Percentiles rank a stretch among this genome's conserved stretches.
Evolutionary conservation across 2,113 vertebrate species (phyloP).

Genomic region (Ellobius talpinus): DNA sequence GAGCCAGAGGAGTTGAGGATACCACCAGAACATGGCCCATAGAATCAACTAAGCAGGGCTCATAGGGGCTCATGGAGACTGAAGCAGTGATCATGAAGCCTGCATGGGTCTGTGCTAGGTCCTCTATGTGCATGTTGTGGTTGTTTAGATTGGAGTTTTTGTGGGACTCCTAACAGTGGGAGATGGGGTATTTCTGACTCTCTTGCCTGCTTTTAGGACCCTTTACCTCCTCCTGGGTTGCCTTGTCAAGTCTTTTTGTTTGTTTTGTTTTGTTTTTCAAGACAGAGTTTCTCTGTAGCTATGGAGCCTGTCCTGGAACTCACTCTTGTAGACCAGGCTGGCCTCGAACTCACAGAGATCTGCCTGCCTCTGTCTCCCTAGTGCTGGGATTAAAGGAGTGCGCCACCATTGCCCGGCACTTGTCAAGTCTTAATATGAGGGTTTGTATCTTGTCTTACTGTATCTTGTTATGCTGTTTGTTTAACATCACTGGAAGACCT

Average conservation of each 20-base stretch:
- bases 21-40: not conserved
- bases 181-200: not conserved
- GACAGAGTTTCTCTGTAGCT: no score
- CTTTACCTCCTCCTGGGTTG: not conserved
- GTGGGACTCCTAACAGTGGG: not conserved
- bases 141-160: not conserved
- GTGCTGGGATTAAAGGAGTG: no score
- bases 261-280: no score
- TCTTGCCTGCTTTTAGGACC: not conserved
- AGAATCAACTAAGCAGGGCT: not conserved
- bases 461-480: not conserved
- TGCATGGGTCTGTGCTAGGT: not conserved
- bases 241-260: not conserved
- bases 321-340: no score
- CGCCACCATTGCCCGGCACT: no score
- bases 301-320: no score
- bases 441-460: not conserved
- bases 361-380: no score
- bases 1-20: not conserved
- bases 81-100: not conserved
- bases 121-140: not conserved
- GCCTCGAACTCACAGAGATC: no score
- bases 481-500: not conserved
- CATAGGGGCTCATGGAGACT: not conserved
- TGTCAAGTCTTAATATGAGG: no score